Base-by-base conservation (phyloP, 2,797 vertebrate genomes). In the Amblyraja radiata region DNA sequence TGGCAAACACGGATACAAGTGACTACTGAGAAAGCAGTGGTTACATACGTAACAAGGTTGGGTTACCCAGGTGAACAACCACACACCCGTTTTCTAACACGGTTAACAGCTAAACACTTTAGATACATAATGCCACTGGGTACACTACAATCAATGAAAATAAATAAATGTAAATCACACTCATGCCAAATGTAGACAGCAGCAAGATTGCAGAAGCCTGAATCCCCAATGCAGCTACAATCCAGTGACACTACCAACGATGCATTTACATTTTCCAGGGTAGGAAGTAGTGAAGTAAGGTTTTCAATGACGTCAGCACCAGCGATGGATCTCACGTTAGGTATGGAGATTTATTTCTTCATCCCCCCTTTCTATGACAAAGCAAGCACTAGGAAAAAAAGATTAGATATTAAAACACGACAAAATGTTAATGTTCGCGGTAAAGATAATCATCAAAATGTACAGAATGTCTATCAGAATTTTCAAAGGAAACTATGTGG, bases 351-450 rank as follows among this genome's bases (percentile, higher is more conserved):
- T 28, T 18, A 18, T 28, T 92, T 76, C 90, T 90, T 92, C 39
- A 36, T 14, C 16, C 0, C 5, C 21, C 63, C 14, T 90, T 58
- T 74, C 71, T 97, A 98, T 94, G 96, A 96, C 94, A 98, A 95
- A 8, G 96, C 95, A 94, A 98, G 96, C 96, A 98, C 97, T 98
- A 95, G 65, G 94, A 83, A 94, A 95, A 93, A 68, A 63, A 21
- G 36, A 10, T 84, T 81, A n/a, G 36, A 86, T 65, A 86, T 18
- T 63, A 65, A 86, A 86, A 65, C 1, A 5, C 6, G 6, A 86
- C 58, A 63, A 81, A 81, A 54, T 23, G 79, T 81, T 14, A 81
- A 46, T 21, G 21, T 14, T 63, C 9, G 23, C 1, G n/a, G 61
- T 61, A 63, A n/a, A 65, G 58, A 63, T n/a, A 21, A 36, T 9